A percentile compares a stretch with the other conserved stretches of the same genome.
phyloP scores from a whole-genome alignment of 2,888 invertebrate genomes.

The Rhagonycha fulva region DNA sequence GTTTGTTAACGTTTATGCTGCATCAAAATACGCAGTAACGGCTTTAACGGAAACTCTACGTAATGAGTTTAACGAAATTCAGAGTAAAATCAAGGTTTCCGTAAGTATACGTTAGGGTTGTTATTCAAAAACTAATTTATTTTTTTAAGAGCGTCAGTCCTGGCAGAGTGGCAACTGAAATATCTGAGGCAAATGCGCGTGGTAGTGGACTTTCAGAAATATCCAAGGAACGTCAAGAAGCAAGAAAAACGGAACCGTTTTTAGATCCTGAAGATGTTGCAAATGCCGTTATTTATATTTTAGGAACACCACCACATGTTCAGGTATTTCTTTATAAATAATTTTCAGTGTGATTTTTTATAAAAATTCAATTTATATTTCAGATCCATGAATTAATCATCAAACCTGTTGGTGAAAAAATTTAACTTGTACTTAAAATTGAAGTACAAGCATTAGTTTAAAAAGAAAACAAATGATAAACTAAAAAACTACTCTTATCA shows the following conservation, averaged over 20 bases:
- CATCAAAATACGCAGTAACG: constrained; percentile 58
- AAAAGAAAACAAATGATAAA: no score
- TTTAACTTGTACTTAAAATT: no score
- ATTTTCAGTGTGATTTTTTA: not conserved
- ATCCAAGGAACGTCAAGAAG: not conserved
- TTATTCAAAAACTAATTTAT: not conserved
- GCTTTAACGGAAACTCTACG: constrained; percentile 57
- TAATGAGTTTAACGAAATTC: constrained; percentile 53
- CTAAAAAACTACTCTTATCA: no score
- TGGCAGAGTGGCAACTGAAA: not conserved
- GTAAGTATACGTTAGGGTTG: constrained; percentile 37
- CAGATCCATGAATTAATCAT: not conserved
- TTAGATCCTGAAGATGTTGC: constrained; percentile 4
- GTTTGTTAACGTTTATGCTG: constrained; percentile 53
- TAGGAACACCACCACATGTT: constrained; percentile 10
- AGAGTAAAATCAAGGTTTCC: constrained; percentile 52
- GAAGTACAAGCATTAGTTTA: no score
- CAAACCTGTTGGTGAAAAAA: not conserved
- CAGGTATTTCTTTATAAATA: constrained; percentile 1
- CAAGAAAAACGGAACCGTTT: not conserved
- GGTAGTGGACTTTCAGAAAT: not conserved
- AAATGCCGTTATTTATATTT: constrained; percentile 2
- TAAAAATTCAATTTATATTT: not conserved
- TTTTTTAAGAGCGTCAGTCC: constrained; percentile 5
- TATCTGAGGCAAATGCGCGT: not conserved